Base-by-base conservation (phyloP, 2,888 invertebrate genomes). In the Acronicta psi region DNA sequence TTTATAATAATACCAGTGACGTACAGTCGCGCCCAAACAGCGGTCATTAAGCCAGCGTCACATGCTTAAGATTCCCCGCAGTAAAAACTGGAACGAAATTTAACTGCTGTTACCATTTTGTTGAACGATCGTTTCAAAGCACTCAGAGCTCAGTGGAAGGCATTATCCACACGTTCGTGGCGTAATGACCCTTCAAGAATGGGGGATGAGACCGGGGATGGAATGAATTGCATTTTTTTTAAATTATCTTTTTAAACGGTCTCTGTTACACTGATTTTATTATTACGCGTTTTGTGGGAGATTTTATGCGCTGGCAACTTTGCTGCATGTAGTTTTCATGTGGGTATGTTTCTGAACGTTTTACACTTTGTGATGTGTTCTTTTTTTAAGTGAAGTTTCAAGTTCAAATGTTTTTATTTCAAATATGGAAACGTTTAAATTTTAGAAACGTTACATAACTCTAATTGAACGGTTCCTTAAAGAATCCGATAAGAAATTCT, bases 121-220 rank as follows among this genome's bases (percentile, higher is more conserved):
- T 80, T 75, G 77, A 84, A 82, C 79, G 80, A 81, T 79, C 81
- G 73, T 79, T 79, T 73, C 61, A 56, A 61, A 81, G 77, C 76
- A 78, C 78, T 81, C 69, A 71, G 72, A 73, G 74, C 55, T 64
- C 73, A 71, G 76, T 73, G 75, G 72, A 78, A 82, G 81, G 82
- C 87, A 89, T 90, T 88, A 90, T 82, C 86, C 86, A 84, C 88
- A 88, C 85, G 86, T 86, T 85, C 77, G 62, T 62, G 23, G 66
- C 72, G 76, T 89, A 90, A 90, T 85, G 88, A 87, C 88, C 84
- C 83, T 82, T 80, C 73, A 80, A 77, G 76, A 64, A 73, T 64
- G 56, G 69, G 74, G 72, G 71, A 72, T 75, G 70, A 59, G 61
- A 61, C 68, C 62, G 66, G 70, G 62, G 68, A 66, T 69, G 73